These are phyloP conservation scores for Pseudolycoriella hygida DNA, from an alignment of 2,888 invertebrate species.

Conservation along the genomic window DNA sequence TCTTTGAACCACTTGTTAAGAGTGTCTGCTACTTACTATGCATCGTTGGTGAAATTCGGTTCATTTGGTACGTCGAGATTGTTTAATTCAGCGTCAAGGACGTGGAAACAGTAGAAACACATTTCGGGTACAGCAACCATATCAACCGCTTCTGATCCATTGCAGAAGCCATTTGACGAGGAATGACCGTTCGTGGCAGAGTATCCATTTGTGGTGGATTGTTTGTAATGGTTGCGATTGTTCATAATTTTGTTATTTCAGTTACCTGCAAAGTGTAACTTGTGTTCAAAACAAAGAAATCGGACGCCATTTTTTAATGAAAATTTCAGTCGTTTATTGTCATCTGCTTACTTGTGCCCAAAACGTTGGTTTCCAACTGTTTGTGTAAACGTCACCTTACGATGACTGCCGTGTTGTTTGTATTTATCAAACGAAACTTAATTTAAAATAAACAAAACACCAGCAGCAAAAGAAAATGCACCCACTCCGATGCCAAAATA, in stretches of 20 bases:
- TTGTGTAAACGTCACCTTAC: too few relatives aligned
- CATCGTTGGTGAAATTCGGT: conserved; percentile 86
- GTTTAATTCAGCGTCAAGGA: conserved; percentile 85
- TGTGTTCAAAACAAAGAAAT: too few relatives aligned
- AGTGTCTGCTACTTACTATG: conserved; percentile 56
- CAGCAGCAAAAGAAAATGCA: too few relatives aligned
- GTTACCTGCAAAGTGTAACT: too few relatives aligned
- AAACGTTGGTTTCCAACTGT: too few relatives aligned
- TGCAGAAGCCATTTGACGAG: conserved; percentile 3
- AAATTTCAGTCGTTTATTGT: too few relatives aligned
- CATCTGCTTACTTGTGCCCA: too few relatives aligned
- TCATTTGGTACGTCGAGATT: conserved; percentile 80
- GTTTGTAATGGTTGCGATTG: background rate
- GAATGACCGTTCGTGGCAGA: background rate
- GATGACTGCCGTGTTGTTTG: too few relatives aligned
- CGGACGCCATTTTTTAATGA: too few relatives aligned
- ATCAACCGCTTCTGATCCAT: conserved; percentile 13
- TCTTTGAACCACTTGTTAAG: background rate
- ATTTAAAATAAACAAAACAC: too few relatives aligned
- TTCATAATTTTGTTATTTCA: background rate
- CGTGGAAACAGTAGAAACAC: conserved; percentile 99
- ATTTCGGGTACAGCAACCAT: conserved; percentile 77
- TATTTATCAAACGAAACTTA: too few relatives aligned
- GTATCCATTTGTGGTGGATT: background rate
- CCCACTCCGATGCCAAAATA: too few relatives aligned